These are phyloP conservation scores for Caenorhabditis sp. DNA, from an alignment of 2,888 invertebrate species.

Conservation along the genomic window DNA sequence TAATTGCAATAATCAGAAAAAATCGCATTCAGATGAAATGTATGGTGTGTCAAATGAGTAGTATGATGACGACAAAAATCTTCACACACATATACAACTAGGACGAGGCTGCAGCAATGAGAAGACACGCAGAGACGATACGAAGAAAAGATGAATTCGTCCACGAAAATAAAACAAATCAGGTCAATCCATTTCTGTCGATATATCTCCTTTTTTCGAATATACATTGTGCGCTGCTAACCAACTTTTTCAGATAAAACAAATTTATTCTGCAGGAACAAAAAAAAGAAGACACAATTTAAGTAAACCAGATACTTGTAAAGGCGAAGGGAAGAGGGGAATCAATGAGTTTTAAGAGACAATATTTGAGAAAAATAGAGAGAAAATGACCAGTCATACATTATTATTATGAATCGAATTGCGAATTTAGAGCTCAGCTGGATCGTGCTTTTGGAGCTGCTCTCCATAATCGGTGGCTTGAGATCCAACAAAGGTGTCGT, in stretches of 20 bases:
- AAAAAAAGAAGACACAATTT: neutral
- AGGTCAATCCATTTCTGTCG: neutral
- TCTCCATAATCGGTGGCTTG: constrained; percentile 99
- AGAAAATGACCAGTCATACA: constrained; percentile 37
- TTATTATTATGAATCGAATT: constrained; percentile 15
- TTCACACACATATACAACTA: too few species aligned
- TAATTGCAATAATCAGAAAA: constrained; percentile 24
- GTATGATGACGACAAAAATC: too few species aligned
- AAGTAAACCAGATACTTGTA: neutral
- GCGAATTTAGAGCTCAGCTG: constrained; percentile 66
- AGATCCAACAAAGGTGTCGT: constrained; percentile 96
- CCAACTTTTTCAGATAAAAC: too few species aligned
- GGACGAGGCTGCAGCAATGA: neutral
- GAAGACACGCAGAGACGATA: constrained; percentile 4
- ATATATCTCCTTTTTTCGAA: neutral
- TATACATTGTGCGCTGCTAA: too few species aligned
- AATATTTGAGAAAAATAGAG: neutral
- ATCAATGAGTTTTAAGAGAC: neutral
- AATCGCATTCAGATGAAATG: neutral
- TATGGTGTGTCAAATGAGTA: too few species aligned
- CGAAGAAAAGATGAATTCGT: neutral
- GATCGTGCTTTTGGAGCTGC: constrained; percentile 88
- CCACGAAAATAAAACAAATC: neutral
- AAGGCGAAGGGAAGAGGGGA: neutral
- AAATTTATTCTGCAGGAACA: too few species aligned